Percentiles rank a stretch among this genome's conserved stretches.
phyloP scores from a whole-genome alignment of 2,797 vertebrate species.

The Nyctibius grandis region DNA sequence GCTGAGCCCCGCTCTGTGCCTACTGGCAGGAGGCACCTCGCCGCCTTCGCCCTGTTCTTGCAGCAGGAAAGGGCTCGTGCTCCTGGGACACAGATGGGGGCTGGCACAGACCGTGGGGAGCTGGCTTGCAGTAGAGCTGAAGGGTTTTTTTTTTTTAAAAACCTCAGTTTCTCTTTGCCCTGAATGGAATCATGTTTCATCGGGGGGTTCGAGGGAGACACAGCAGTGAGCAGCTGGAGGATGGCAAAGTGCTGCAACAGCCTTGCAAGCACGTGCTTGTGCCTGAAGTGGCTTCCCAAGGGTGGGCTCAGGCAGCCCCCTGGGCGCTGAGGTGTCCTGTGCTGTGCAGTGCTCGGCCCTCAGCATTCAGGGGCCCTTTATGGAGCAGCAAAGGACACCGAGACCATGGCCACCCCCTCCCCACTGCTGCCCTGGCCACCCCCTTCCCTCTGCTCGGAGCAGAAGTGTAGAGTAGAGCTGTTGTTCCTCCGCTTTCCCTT shows the following conservation, averaged over 20 bases:
- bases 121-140: not conserved
- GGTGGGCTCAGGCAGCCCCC: not conserved
- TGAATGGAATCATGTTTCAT: not conserved
- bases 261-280: not conserved
- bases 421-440: not conserved
- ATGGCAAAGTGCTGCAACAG: not conserved
- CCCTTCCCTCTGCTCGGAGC: not conserved
- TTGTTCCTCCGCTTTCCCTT: no score
- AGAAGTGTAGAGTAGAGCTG: not conserved
- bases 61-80: not conserved
- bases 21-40: not conserved
- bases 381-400: rapidly evolving
- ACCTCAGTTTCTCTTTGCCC: not conserved
- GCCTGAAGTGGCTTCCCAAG: not conserved
- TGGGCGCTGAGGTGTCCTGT: rapidly evolving
- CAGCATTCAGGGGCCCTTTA: rapidly evolving
- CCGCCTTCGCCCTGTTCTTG: not conserved
- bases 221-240: not conserved
- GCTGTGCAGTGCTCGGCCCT: rapidly evolving
- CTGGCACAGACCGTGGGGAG: not conserved
- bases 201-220: rapidly evolving
- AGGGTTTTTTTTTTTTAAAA: not conserved
- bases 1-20: not conserved
- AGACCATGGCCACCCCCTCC: not conserved
- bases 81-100: not conserved